Evolutionary conservation across 2,113 vertebrate genomes (phyloP), one percentile per base, ranked within the genome.

Genomic region (Stigmatopora nigra): DNA sequence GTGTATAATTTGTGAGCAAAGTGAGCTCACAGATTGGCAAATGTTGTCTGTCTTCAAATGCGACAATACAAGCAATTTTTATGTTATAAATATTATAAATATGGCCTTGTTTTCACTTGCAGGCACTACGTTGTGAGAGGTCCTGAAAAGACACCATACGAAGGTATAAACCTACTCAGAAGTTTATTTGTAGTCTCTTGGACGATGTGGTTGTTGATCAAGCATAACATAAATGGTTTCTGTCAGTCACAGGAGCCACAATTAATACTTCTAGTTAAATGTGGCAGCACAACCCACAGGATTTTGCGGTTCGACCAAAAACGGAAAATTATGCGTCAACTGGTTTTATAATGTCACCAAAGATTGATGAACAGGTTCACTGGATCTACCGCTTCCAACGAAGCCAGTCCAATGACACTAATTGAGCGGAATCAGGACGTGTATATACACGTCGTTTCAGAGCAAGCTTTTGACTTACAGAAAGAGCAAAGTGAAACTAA

Each of bases 81-180:
- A 8, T 41, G 49, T n/a, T 17, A 8, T 19, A 17, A 16, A 51
- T 53, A 19, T 9, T 19, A 20, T 22, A 1, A 6, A 0, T 22
- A 8, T 12, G 13, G 0, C 25, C 16, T 61, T 19, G 7, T 57
- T 0, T 41, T 72, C 17, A 45, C 7, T 38, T 80, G 5, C 44
- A 99, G 97, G 97, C 97, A 96, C 84, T 99, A 98, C 71, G 93
- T 99, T 44, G 97, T 99, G 41, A 90, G 94, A 75, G 97, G 97
- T 72, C 97, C 97, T 58, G 97, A 99, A 84, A 93, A 94, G 90
- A 98, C 97, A 3, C 95, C 97, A 0, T 99, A 99, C 69, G 97
- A 99, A 94, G 96, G 96, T 99, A 86, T 89, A 49, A 52, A 0
- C 14, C 2, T 59, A 8, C 22, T 25, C 0, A 1, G 1, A 10